Evolutionary conservation across 2,888 invertebrate genomes (phyloP).

Genomic region (Erannis defoliaria): DNA sequence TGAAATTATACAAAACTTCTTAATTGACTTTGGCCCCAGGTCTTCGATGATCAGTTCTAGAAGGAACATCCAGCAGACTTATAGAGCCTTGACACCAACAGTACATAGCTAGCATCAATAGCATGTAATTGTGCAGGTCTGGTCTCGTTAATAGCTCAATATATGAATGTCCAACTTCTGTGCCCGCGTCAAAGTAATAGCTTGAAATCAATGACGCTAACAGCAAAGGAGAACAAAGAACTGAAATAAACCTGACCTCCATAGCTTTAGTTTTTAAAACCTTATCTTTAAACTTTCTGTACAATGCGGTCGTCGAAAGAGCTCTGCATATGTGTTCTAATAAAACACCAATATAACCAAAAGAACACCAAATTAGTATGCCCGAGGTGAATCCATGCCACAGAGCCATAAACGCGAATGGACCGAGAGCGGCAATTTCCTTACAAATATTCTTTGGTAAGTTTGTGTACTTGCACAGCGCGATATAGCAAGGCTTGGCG

Average conservation of each 20-base stretch:
- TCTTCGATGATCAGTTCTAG: slow-evolving; percentile 64
- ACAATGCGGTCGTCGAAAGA: slow-evolving; percentile 75
- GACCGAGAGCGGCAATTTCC: slow-evolving; percentile 89
- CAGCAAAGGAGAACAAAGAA: slow-evolving; percentile 90
- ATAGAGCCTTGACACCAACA: slow-evolving; percentile 80
- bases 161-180: slow-evolving; percentile 90
- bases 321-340: slow-evolving; percentile 89
- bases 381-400: slow-evolving; percentile 95
- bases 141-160: slow-evolving; percentile 85
- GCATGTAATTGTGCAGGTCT: slow-evolving; percentile 62
- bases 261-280: slow-evolving; percentile 71
- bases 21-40: slow-evolving; percentile 33
- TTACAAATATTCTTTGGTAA: slow-evolving; percentile 81
- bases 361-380: slow-evolving; percentile 93
- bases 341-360: slow-evolving; percentile 93
- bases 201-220: slow-evolving; percentile 94
- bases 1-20: too few relatives aligned
- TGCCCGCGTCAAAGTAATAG: slow-evolving; percentile 94
- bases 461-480: slow-evolving; percentile 59
- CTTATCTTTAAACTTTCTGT: slow-evolving; percentile 73
- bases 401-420: slow-evolving; percentile 94
- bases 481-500: slow-evolving; percentile 89
- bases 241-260: slow-evolving; percentile 88
- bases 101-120: slow-evolving; percentile 69
- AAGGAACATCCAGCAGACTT: slow-evolving; percentile 70